Evolutionary conservation across 2,888 invertebrate genomes (phyloP).

Genomic region (Drosophila mulleri): DNA sequence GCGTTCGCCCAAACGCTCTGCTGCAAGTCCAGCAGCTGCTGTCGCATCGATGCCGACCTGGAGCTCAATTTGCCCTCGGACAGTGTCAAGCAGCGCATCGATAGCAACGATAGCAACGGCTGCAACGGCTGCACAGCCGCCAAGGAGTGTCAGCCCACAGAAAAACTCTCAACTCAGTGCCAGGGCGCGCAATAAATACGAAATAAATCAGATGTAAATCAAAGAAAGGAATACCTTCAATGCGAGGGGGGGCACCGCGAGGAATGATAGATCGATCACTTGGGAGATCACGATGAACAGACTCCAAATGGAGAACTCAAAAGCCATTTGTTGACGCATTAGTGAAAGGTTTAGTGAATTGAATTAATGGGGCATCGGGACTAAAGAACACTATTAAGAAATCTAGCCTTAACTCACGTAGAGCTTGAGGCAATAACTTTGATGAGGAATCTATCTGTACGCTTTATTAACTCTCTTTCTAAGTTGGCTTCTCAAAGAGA

Average conservation of each 20-base stretch:
- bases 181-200: slow-evolving; percentile 31
- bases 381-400: background rate
- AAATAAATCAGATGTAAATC: slow-evolving; percentile 16
- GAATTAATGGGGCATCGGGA: too few species aligned
- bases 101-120: slow-evolving; percentile 18
- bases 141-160: slow-evolving; percentile 9
- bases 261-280: background rate
- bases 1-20: slow-evolving; percentile 89
- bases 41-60: slow-evolving; percentile 57
- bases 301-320: background rate
- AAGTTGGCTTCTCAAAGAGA: too few species aligned
- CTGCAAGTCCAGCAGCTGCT: slow-evolving; percentile 84
- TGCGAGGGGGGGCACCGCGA: background rate
- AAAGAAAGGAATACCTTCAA: background rate
- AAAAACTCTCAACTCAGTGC: slow-evolving; percentile 52
- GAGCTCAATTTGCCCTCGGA: slow-evolving; percentile 63
- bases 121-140: background rate
- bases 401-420: background rate
- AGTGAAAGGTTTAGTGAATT: too few species aligned
- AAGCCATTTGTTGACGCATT: background rate
- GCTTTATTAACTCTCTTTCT: too few species aligned
- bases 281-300: background rate
- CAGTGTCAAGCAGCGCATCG: slow-evolving; percentile 63
- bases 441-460: too few species aligned
- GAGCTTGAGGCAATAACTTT: too few species aligned